Conservation (phyloP, 2,797 vertebrate genomes). For the Cyclopterus lumpus region DNA sequence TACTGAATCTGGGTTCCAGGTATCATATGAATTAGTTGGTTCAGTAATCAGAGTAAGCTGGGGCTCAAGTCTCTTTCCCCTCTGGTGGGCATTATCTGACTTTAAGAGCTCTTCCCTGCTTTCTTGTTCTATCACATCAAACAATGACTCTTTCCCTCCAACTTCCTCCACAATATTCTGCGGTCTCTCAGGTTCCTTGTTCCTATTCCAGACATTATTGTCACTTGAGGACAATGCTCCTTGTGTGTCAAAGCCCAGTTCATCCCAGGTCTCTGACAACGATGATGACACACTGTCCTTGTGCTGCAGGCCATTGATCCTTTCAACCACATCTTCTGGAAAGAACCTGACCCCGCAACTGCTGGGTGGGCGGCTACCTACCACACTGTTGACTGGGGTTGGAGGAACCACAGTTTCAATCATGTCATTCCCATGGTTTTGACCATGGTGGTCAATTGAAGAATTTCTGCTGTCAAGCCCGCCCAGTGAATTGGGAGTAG, state of each 20-base stretch:
- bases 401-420: slow-evolving; percentile 86
- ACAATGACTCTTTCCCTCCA: slow-evolving; percentile 24
- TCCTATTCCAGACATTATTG: slow-evolving; percentile 81
- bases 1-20: slow-evolving; percentile 63
- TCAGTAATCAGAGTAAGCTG: slow-evolving; percentile 78
- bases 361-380: slow-evolving; percentile 87
- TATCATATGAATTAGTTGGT: slow-evolving; percentile 63
- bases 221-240: slow-evolving; percentile 74
- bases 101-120: slow-evolving; percentile 43
- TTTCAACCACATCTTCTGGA: slow-evolving; percentile 86
- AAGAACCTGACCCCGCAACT: slow-evolving; percentile 86
- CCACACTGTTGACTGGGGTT: slow-evolving; percentile 91
- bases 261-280: slow-evolving; percentile 90
- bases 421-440: slow-evolving; percentile 68
- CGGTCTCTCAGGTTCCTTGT: slow-evolving; percentile 84
- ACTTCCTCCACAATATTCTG: slow-evolving; percentile 74
- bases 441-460: slow-evolving; percentile 54
- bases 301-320: slow-evolving; percentile 83
- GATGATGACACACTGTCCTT: slow-evolving; percentile 82
- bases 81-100: slow-evolving; percentile 43
- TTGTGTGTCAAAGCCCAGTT: slow-evolving; percentile 82
- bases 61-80: slow-evolving; percentile 64
- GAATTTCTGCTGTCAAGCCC: slow-evolving; percentile 67
- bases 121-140: slow-evolving; percentile 40
- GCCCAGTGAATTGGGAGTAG: slow-evolving; percentile 76